phyloP scores from a whole-genome alignment of 1,140 invertebrate species.

The Phortica variegata region DNA sequence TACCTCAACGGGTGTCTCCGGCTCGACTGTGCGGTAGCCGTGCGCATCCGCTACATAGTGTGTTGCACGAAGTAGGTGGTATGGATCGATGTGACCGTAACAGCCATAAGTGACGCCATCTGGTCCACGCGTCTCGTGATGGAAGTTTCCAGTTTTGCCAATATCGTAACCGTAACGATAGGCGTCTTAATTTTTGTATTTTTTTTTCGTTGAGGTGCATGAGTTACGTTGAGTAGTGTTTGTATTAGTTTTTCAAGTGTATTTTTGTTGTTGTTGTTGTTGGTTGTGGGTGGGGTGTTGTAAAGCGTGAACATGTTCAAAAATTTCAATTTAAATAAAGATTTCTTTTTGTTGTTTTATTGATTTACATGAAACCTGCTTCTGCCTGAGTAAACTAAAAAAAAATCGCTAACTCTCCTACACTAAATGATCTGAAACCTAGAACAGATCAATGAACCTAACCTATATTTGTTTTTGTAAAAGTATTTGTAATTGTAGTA shows the following conservation, averaged over 20 bases:
- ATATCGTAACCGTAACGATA: conserved; percentile 76
- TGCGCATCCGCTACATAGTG: conserved; percentile 77
- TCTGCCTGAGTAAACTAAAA: too few species aligned
- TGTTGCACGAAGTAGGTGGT: conserved; percentile 66
- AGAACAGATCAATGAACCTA: too few species aligned
- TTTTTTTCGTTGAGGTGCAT: too few species aligned
- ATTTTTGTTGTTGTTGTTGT: conserved; percentile 12
- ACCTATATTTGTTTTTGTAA: too few species aligned
- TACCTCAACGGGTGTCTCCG: conserved; percentile 68
- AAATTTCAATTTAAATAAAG: too few species aligned
- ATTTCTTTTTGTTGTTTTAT: conserved; percentile 1
- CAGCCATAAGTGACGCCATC: conserved; percentile 78
- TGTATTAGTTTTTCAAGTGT: conserved; percentile 17
- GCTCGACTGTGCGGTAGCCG: conserved; percentile 72
- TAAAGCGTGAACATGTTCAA: too few species aligned
- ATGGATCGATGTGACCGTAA: conserved; percentile 73
- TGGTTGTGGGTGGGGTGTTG: conserved; percentile 8
- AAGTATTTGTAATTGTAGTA: conserved; percentile 17
- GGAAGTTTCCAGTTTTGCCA: conserved; percentile 70
- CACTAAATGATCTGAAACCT: too few species aligned
- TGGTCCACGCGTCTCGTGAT: conserved; percentile 72
- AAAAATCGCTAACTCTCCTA: too few species aligned
- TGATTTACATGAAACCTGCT: conserved; percentile 1
- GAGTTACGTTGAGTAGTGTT: conserved; percentile 5
- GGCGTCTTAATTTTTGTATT: conserved; percentile 58